A percentile compares a stretch with the other conserved stretches of the same genome.
Conservation (phyloP, 2,113 vertebrate species). For the Bothrops jararaca region DNA sequence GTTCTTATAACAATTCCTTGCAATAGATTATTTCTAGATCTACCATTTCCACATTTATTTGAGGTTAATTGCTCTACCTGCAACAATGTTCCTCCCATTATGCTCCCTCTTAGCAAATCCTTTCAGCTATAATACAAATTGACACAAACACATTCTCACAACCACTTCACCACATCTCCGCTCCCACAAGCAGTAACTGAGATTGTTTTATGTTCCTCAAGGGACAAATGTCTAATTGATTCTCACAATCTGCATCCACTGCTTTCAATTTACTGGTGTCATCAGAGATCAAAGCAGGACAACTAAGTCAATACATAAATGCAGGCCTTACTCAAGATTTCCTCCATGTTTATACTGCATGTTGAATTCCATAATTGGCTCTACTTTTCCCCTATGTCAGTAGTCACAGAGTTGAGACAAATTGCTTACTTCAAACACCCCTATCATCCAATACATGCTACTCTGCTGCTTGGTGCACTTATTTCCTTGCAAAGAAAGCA, state of each 20-base stretch:
- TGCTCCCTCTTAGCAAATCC: neutral
- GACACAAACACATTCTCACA: neutral
- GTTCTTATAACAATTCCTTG: neutral
- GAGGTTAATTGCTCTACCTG: neutral
- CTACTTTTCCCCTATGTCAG: neutral
- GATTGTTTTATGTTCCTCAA: neutral
- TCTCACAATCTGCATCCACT: neutral
- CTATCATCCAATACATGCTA: neutral
- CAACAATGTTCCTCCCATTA: neutral
- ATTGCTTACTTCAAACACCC: neutral
- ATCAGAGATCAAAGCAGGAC: neutral
- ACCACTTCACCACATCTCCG: neutral
- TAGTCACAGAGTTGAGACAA: neutral
- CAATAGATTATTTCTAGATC: neutral
- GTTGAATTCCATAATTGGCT: neutral
- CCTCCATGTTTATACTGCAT: neutral
- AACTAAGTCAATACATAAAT: neutral
- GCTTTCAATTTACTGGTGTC: neutral
- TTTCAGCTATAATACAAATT: neutral
- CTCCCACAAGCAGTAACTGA: neutral
- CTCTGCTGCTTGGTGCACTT: neutral
- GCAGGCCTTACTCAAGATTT: neutral
- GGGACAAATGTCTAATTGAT: neutral
- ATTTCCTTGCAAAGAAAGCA: neutral
- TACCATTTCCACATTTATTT: neutral